Evolutionary conservation across 2,888 invertebrate genomes (phyloP).

Genomic region (Drosophila multiciliata): DNA sequence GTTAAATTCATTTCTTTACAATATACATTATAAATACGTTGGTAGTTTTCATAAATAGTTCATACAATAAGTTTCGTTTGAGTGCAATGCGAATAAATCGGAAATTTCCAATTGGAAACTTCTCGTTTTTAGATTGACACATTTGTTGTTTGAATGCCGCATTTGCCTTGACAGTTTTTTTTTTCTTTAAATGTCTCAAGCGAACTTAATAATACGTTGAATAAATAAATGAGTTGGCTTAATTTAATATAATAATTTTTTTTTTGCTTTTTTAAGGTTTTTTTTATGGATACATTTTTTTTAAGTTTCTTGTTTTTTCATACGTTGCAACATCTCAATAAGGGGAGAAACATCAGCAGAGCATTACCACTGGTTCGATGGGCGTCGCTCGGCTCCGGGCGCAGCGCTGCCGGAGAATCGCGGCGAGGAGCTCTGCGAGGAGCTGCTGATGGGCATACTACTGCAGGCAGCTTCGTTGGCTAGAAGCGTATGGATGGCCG

Average conservation of each 20-base stretch:
- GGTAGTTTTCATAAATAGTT: conserved; percentile 54
- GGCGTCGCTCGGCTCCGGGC: conserved; percentile 89
- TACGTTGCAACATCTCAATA: not conserved
- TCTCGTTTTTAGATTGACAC: conserved; percentile 9
- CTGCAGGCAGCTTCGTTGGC: conserved; percentile 79
- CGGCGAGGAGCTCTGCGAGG: conserved; percentile 85
- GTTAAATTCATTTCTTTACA: conserved; percentile 63
- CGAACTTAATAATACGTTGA: conserved; percentile 39
- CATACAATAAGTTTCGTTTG: conserved; percentile 65
- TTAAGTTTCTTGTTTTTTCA: not conserved
- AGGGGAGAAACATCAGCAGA: conserved; percentile 7
- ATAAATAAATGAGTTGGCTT: conserved; percentile 52
- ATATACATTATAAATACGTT: conserved; percentile 62
- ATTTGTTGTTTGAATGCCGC: conserved; percentile 7
- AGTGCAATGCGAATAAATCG: conserved; percentile 76
- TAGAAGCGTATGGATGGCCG: conserved; percentile 88
- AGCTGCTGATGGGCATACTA: conserved; percentile 84
- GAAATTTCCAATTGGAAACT: conserved; percentile 24
- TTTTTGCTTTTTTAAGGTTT: not conserved
- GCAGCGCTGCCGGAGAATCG: conserved; percentile 89
- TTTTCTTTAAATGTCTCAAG: conserved; percentile 11
- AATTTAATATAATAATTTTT: conserved; percentile 8
- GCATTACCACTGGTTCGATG: conserved; percentile 83
- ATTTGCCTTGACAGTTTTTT: conserved; percentile 11
- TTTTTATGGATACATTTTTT: not conserved